Percentiles rank a stretch among this genome's conserved stretches.
phyloP scores from a whole-genome alignment of 2,888 invertebrate species.

The Dione vanillae region DNA sequence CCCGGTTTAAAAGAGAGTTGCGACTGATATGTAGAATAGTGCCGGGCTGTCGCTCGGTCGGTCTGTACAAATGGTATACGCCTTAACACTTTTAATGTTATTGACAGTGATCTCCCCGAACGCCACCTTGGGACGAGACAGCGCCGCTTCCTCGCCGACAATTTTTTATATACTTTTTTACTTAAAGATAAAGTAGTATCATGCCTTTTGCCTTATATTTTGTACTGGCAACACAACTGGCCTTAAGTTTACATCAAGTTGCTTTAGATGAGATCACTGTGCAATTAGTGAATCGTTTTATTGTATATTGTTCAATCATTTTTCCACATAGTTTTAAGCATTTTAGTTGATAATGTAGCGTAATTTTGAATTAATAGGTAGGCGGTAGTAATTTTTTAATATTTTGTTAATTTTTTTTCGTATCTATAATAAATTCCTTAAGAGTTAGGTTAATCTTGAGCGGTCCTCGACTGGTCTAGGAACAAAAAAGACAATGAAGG shows the following conservation, averaged over 20 bases:
- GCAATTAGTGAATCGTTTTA: slow-evolving; percentile 82
- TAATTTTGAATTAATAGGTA: slow-evolving; percentile 82
- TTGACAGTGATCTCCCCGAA: slow-evolving; percentile 67
- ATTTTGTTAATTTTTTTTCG: slow-evolving; percentile 81
- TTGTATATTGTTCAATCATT: slow-evolving; percentile 83
- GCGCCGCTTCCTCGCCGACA: slow-evolving; percentile 21
- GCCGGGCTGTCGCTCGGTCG: slow-evolving; percentile 63
- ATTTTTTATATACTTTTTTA: slow-evolving; percentile 44
- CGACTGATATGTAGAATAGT: slow-evolving; percentile 81
- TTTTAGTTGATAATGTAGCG: slow-evolving; percentile 80
- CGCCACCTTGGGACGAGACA: slow-evolving; percentile 36
- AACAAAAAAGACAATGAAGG: slow-evolving; percentile 82
- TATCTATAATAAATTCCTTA: slow-evolving; percentile 76
- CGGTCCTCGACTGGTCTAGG: slow-evolving; percentile 72
- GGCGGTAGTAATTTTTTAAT: slow-evolving; percentile 80
- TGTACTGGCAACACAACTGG: slow-evolving; percentile 36
- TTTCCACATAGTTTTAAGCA: slow-evolving; percentile 80
- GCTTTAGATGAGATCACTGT: slow-evolving; percentile 66
- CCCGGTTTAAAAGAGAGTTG: slow-evolving; percentile 77
- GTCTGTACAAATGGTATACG: slow-evolving; percentile 83
- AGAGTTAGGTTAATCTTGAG: slow-evolving; percentile 75
- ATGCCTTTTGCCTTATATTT: slow-evolving; percentile 37
- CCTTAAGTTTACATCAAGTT: slow-evolving; percentile 32
- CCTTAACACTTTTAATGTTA: slow-evolving; percentile 80
- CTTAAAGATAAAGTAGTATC: slow-evolving; percentile 23